Evolutionary conservation across 2,797 vertebrate species (phyloP).

Genomic region (Microchirus variegatus): DNA sequence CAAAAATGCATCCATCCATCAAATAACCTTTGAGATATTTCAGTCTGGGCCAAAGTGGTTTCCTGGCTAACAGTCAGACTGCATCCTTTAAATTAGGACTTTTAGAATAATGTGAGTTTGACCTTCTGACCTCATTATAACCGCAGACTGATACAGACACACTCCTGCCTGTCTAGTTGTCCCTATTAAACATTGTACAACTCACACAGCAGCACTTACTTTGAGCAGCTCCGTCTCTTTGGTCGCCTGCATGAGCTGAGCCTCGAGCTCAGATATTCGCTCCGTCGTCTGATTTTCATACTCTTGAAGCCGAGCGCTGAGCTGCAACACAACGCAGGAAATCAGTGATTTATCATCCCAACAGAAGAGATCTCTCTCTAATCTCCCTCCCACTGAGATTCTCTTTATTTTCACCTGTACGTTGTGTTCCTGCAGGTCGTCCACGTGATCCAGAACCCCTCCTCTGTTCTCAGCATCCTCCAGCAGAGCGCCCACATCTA

Average conservation of each 20-base stretch:
- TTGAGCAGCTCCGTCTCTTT: slow-evolving; percentile 89
- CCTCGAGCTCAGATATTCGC: slow-evolving; percentile 90
- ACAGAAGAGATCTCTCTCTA: too few relatives aligned
- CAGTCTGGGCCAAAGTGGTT: too few relatives aligned
- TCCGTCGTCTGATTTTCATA: slow-evolving; percentile 84
- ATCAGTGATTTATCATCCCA: background rate
- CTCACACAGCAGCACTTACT: slow-evolving; percentile 59
- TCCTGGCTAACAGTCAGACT: too few relatives aligned
- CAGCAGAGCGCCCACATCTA: slow-evolving; percentile 92
- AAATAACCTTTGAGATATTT: too few relatives aligned
- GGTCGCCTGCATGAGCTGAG: slow-evolving; percentile 91
- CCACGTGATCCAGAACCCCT: slow-evolving; percentile 88
- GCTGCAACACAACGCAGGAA: slow-evolving; percentile 68
- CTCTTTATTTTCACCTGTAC: slow-evolving; percentile 65
- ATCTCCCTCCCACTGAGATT: background rate
- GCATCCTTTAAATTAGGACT: too few relatives aligned
- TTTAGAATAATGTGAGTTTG: too few relatives aligned
- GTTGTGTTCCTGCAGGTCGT: slow-evolving; percentile 88
- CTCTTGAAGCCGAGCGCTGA: slow-evolving; percentile 86
- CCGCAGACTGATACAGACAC: background rate
- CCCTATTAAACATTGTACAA: background rate
- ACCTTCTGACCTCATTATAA: too few relatives aligned
- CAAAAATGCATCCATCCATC: too few relatives aligned
- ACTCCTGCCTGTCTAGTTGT: slow-evolving; percentile 1
- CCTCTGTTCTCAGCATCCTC: slow-evolving; percentile 94